These are phyloP conservation scores for Pomacea maculata DNA, from an alignment of 1,140 invertebrate genomes.

Conservation along the genomic window DNA sequence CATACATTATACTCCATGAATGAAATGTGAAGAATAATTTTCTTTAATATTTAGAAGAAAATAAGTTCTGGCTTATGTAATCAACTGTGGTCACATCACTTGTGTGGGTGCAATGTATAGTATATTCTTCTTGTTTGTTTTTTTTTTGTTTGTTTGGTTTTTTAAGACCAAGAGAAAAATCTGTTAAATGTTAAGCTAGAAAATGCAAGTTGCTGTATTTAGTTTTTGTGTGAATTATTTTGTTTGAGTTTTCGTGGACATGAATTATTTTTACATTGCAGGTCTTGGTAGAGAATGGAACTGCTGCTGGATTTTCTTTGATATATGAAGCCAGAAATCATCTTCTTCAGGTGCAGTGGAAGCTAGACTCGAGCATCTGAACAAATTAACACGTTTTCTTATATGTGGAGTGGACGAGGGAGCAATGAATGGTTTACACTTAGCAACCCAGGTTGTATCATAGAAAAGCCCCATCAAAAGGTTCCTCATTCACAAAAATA, in stretches of 20 bases:
- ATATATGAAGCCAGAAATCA: slow-evolving; percentile 66
- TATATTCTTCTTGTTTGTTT: neutral
- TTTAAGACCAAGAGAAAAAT: neutral
- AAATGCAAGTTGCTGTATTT: slow-evolving; percentile 2
- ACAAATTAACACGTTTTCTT: too few relatives aligned
- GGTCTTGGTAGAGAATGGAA: slow-evolving; percentile 85
- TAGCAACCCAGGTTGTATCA: too few relatives aligned
- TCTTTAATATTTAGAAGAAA: neutral
- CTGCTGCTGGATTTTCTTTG: slow-evolving; percentile 76
- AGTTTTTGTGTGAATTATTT: neutral
- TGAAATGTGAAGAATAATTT: neutral
- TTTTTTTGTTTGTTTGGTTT: neutral
- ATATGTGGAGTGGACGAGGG: too few relatives aligned
- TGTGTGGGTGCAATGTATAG: neutral
- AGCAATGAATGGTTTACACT: too few relatives aligned
- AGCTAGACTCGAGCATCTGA: neutral
- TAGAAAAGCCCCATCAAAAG: too few relatives aligned
- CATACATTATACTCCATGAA: neutral
- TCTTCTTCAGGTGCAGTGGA: slow-evolving; percentile 43
- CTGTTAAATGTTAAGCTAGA: neutral
- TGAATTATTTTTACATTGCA: slow-evolving; percentile 27
- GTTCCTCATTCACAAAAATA: too few relatives aligned
- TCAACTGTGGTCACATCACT: neutral
- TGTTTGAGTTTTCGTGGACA: neutral
- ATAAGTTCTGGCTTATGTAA: neutral